phyloP scores from a whole-genome alignment of 2,797 vertebrate species.

The Ceryle rudis region DNA sequence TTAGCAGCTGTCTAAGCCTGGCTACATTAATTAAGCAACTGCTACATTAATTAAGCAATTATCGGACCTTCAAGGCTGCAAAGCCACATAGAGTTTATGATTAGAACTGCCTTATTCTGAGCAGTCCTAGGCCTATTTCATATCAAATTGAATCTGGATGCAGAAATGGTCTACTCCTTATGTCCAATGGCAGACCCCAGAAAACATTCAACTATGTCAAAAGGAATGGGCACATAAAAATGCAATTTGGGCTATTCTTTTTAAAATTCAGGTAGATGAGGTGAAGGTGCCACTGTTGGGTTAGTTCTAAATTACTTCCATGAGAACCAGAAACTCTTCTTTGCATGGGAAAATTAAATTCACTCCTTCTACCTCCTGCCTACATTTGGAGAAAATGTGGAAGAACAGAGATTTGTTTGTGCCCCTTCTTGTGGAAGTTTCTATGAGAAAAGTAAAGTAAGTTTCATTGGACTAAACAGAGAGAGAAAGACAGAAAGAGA shows the following conservation, averaged over 20 bases:
- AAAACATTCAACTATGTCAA: background rate
- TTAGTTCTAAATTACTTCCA: background rate
- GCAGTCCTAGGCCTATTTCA: background rate
- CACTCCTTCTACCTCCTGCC: background rate
- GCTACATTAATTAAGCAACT: background rate
- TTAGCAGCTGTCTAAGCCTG: background rate
- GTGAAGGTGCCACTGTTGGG: background rate
- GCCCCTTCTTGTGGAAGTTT: background rate
- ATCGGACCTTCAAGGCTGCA: background rate
- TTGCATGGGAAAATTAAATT: background rate
- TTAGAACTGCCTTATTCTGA: background rate
- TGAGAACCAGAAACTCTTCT: background rate
- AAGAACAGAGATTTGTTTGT: background rate
- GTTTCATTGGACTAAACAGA: background rate
- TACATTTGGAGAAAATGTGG: background rate
- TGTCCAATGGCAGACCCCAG: background rate
- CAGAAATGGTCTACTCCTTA: background rate
- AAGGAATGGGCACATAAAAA: background rate
- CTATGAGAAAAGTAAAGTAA: background rate
- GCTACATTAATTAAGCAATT: background rate
- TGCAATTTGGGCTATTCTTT: background rate
- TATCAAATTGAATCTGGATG: background rate
- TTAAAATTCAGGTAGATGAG: background rate
- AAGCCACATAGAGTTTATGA: background rate
- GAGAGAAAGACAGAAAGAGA: background rate